Evolutionary conservation across 2,797 vertebrate species (phyloP).

Genomic region (Enoplosus armatus): DNA sequence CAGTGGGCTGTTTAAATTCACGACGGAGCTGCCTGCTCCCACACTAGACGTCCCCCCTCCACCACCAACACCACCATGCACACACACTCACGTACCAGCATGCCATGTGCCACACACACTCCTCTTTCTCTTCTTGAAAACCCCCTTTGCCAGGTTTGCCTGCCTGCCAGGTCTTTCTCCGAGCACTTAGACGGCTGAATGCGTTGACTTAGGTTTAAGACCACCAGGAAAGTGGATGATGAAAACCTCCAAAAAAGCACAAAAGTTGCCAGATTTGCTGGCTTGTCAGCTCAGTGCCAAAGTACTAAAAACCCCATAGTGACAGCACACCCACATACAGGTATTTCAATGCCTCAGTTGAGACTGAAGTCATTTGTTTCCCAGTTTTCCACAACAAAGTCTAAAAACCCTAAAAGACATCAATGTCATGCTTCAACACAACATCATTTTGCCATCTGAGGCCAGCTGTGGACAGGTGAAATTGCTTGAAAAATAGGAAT

Average conservation of each 20-base stretch:
- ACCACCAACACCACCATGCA: background rate
- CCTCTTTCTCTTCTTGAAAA: slow-evolving; percentile 40
- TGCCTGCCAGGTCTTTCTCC: slow-evolving; percentile 59
- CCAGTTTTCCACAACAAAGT: slow-evolving; percentile 64
- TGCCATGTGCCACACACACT: slow-evolving; percentile 55
- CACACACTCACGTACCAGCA: slow-evolving; percentile 32
- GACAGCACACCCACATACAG: slow-evolving; percentile 64
- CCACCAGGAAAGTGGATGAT: slow-evolving; percentile 74
- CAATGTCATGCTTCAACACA: slow-evolving; percentile 53
- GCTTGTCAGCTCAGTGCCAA: slow-evolving; percentile 55
- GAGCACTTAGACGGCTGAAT: slow-evolving; percentile 52
- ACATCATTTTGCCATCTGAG: slow-evolving; percentile 50
- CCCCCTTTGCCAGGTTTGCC: slow-evolving; percentile 53
- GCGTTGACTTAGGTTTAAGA: slow-evolving; percentile 55
- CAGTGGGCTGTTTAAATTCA: slow-evolving; percentile 69
- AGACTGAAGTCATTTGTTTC: slow-evolving; percentile 59
- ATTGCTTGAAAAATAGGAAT: slow-evolving; percentile 73
- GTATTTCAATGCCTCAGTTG: slow-evolving; percentile 58
- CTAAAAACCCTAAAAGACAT: slow-evolving; percentile 48
- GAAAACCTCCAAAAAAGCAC: slow-evolving; percentile 58
- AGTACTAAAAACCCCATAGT: slow-evolving; percentile 40
- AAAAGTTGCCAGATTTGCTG: slow-evolving; percentile 65
- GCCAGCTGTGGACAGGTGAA: slow-evolving; percentile 75
- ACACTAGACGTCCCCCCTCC: slow-evolving; percentile 29
- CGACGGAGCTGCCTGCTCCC: slow-evolving; percentile 55